A percentile compares a stretch with the other conserved stretches of the same genome.
These are phyloP conservation scores for Parasteatoda tepidariorum DNA, from an alignment of 1,140 invertebrate species.

Conservation along the genomic window DNA sequence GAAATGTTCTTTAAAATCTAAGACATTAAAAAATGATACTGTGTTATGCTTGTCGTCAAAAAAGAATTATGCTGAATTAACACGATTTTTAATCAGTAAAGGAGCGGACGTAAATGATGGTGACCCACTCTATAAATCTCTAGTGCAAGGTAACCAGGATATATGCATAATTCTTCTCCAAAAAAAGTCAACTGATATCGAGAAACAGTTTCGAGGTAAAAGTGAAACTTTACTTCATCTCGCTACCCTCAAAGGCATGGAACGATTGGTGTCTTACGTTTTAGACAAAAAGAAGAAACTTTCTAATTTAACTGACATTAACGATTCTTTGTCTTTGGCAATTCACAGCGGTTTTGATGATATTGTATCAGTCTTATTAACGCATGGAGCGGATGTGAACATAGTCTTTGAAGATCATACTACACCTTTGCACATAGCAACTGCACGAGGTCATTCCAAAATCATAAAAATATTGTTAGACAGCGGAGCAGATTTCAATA, in stretches of 20 bases:
- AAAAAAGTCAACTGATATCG: background rate
- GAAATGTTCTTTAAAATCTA: background rate
- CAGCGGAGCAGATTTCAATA: background rate
- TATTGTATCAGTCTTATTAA: too few relatives aligned
- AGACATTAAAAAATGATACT: too few relatives aligned
- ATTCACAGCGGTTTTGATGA: too few relatives aligned
- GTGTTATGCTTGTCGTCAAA: background rate
- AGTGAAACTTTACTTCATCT: background rate
- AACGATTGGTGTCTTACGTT: background rate
- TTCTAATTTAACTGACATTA: background rate
- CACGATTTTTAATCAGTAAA: background rate
- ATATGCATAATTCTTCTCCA: background rate
- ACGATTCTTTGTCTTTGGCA: background rate
- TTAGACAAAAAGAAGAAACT: background rate
- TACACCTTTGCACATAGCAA: constrained; percentile 67
- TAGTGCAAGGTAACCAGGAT: background rate
- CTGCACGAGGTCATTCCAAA: constrained; percentile 65
- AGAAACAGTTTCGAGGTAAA: background rate
- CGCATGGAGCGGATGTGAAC: background rate
- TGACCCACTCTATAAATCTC: too few relatives aligned
- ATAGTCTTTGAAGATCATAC: constrained; percentile 47
- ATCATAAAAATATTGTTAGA: too few relatives aligned
- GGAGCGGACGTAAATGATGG: too few relatives aligned
- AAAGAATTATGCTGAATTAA: too few relatives aligned
- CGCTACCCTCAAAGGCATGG: background rate